phyloP scores from a whole-genome alignment of 2,797 vertebrate genomes.

The Craterocephalus amniculus region DNA sequence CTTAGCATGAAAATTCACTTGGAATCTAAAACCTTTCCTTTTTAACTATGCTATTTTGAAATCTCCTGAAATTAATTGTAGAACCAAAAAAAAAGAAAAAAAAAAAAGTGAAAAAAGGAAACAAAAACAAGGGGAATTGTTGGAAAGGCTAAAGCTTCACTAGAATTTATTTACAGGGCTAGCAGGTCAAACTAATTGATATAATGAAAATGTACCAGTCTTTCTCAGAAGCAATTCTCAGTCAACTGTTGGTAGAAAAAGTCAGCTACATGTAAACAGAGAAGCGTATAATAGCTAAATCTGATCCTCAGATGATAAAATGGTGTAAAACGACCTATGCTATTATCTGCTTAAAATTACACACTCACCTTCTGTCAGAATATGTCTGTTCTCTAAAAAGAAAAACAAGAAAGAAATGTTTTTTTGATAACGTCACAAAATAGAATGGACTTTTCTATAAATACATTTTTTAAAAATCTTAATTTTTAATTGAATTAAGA shows the following conservation, averaged over 20 bases:
- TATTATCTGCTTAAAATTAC: neutral
- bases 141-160: rapidly evolving
- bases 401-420: too few relatives aligned
- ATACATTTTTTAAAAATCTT: neutral
- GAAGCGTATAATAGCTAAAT: neutral
- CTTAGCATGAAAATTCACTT: neutral
- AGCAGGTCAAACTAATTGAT: neutral
- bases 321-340: too few relatives aligned
- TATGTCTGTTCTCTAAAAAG: neutral
- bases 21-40: neutral
- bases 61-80: neutral
- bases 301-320: neutral
- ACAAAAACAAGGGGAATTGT: neutral
- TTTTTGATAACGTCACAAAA: neutral
- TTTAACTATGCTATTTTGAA: too few relatives aligned
- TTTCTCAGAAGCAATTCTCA: neutral
- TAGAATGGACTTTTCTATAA: neutral
- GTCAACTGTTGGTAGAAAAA: neutral
- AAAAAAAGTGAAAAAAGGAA: too few relatives aligned
- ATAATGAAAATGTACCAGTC: neutral
- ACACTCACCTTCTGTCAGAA: neutral
- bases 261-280: neutral
- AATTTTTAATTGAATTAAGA: slow-evolving; percentile 4
- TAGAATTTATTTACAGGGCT: neutral
- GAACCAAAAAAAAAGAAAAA: too few relatives aligned